Percentiles rank a stretch among this genome's conserved stretches.
Evolutionary conservation across 1,140 invertebrate species (phyloP).

Genomic region (Bathynomus jamesi): DNA sequence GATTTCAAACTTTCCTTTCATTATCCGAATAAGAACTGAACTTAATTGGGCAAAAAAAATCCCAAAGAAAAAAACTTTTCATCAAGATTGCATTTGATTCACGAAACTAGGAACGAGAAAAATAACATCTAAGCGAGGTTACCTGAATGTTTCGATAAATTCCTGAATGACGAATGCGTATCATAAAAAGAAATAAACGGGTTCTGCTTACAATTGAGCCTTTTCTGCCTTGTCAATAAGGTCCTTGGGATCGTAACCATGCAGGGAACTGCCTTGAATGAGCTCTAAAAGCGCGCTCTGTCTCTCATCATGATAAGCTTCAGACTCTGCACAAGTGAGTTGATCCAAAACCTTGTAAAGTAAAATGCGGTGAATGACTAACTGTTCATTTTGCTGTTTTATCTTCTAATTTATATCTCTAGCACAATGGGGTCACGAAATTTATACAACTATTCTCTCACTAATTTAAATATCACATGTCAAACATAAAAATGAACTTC

Average conservation of each 20-base stretch:
- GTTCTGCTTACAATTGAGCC: constrained; percentile 56
- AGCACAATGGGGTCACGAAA: neutral
- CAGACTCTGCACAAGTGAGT: constrained; percentile 47
- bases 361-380: neutral
- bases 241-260: constrained; percentile 52
- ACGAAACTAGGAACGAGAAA: too few species aligned
- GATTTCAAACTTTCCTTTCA: too few species aligned
- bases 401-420: neutral
- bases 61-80: too few species aligned
- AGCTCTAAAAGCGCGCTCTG: constrained; percentile 73
- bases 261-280: constrained; percentile 58
- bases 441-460: neutral
- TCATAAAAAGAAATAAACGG: neutral
- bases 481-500: too few species aligned
- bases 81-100: too few species aligned
- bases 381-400: neutral
- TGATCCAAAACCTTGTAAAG: constrained; percentile 46
- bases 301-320: constrained; percentile 57
- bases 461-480: neutral
- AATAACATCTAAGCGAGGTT: too few species aligned
- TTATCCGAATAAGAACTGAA: too few species aligned
- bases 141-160: too few species aligned
- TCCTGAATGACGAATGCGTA: neutral
- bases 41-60: too few species aligned
- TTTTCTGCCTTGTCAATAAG: constrained; percentile 54